Base-by-base conservation (phyloP, 2,797 vertebrate genomes). In the Coluber constrictor region DNA sequence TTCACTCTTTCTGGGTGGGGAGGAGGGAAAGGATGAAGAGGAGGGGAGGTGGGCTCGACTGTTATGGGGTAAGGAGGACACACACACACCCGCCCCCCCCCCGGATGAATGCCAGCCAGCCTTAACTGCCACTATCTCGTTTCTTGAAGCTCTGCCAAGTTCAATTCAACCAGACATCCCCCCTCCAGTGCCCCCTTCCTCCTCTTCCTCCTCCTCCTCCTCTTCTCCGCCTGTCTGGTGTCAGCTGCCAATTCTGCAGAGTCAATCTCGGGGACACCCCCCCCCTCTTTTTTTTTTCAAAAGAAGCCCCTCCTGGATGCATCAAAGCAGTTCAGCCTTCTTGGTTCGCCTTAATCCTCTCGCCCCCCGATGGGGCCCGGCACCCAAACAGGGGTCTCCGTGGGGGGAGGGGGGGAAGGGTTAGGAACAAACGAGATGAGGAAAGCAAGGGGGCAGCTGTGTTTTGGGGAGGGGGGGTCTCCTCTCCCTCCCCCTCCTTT, bases 291-390 rank as follows among this genome's bases (percentile, higher is more conserved):
- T 61, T 25, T 61, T 27, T 27, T 10, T 61, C 0, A 93, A 9
- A 37, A 74, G 15, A 79, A 43, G 1, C 74, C 90, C 93, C 60
- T 32, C 93, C 93, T 2, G 0, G 1, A n/a, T 0, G 18, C 86
- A 96, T 95, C 96, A 94, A 94, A 97, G 97, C 0, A 0, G 89
- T 96, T 92, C 83, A 87, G 92, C 92, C 91, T 92, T 90, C 97
- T 97, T 97, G 97, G 97, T 97, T 97, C 97, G 95, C 90, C 91
- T 91, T 98, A 98, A 98, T 96, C 95, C 96, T 96, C 16, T 61
- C 57, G 1, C 2, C 7, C 7, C n/a, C 55, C 55, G 3, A 15
- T 56, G 55, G 55, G 0, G 55, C 0, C 23, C 3, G 4, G 18
- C 25, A 60, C 86, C 20, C 93, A 96, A 95, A 32, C n/a, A 23